Evolutionary conservation across 1,140 invertebrate species (phyloP), one percentile per base, ranked within the genome.

Genomic region (Macrotrachela quadricornifera): DNA sequence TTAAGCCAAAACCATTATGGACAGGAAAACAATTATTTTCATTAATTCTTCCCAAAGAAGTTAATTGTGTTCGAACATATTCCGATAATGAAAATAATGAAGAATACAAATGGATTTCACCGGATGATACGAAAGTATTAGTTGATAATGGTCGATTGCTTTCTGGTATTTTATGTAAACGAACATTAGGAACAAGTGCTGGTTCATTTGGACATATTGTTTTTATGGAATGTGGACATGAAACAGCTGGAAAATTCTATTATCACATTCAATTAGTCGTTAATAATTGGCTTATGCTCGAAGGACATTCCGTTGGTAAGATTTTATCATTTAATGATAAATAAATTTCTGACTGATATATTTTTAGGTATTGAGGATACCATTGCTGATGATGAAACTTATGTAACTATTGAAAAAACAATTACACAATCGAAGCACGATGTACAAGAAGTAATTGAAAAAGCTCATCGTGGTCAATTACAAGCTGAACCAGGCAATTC

Each of bases 401-500:
- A 96, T 64, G 73, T 80, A 47, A 90, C 96, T 72, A 99, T 99
- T 69, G 90, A 96, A 71, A 82, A 83, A 60, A 87, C 92, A 13
- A 99, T 99, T 65, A 82, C 82, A 56, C 96, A 95, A 74, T 92
- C 94, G 57, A 97, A 99, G 60, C 66, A 90, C 61, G 88, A 95
- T 73, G 94, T 99, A 71, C 92, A 94, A 75, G 88, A 96, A 59
- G 90, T 99, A 0, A 97, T 97, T 64, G 88, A 96, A 62, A 96
- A 96, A 71, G 92, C 94, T n/a, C n/a, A n/a, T 30, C 94, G 99
- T 73, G 96, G 96, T 63, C 94, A 97, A 0, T 95, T 88, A 1
- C 91, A 92, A 17, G 92, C 94, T 78, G 96, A n/a, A n/a, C n/a
- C n/a, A n/a, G n/a, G n/a, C n/a, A n/a, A 96, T 62, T 94, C 91